phyloP scores from a whole-genome alignment of 2,888 invertebrate genomes.

The Ophioninae sp. region DNA sequence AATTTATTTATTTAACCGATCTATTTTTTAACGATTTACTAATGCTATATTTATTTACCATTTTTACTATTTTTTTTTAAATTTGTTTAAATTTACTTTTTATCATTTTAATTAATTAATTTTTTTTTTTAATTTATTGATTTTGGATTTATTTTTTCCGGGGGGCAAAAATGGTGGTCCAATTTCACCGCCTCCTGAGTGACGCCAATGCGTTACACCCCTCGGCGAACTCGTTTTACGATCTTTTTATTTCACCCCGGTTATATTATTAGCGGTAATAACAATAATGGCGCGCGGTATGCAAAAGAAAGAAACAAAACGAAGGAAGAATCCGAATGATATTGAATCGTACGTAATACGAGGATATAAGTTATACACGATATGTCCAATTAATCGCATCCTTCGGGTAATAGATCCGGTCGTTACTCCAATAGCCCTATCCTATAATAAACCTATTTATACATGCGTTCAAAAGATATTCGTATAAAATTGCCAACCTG shows the following conservation, averaged over 20 bases:
- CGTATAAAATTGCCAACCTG: slow-evolving; percentile 16
- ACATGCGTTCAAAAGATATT: slow-evolving; percentile 8
- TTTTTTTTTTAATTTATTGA: too few species aligned
- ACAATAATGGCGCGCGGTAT: slow-evolving; percentile 47
- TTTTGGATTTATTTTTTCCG: too few species aligned
- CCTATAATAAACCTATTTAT: slow-evolving; percentile 29
- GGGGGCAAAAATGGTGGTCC: too few species aligned
- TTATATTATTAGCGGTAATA: slow-evolving; percentile 60
- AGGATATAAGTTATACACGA: slow-evolving; percentile 21
- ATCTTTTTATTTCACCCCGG: slow-evolving; percentile 43
- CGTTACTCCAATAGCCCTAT: slow-evolving; percentile 47
- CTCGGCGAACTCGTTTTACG: slow-evolving; percentile 32
- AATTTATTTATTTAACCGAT: too few species aligned
- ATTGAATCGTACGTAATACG: slow-evolving; percentile 50
- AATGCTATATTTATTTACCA: too few species aligned
- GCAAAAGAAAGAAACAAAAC: slow-evolving; percentile 7
- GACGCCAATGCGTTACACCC: background rate
- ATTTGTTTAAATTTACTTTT: too few species aligned
- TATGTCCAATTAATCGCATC: slow-evolving; percentile 49
- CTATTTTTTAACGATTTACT: too few species aligned
- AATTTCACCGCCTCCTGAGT: too few species aligned
- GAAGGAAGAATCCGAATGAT: slow-evolving; percentile 10
- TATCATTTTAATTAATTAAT: too few species aligned
- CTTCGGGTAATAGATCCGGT: slow-evolving; percentile 59
- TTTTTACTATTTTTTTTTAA: too few species aligned